Base-by-base conservation (phyloP, 1,140 invertebrate genomes). In the Saxidomus purpurata region DNA sequence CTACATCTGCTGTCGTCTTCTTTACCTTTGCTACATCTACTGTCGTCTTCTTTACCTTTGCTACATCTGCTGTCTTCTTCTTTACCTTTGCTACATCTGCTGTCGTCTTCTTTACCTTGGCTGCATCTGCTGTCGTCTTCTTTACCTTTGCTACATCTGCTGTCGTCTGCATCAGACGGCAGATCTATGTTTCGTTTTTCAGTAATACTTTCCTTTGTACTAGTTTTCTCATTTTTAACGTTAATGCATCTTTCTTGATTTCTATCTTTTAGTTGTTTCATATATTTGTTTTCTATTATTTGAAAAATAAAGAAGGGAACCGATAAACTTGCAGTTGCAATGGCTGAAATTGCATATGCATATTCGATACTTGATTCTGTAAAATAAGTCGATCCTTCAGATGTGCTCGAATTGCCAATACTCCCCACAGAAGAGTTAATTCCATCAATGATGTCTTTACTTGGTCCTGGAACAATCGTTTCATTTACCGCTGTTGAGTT, bases 321-420 rank as follows among this genome's bases (percentile, higher is more conserved):
- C 8, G 90, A 90, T 4, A 90, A 3, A 9, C 43, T 6, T 4
- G 74, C 67, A 1, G 76, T 49, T 40, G 91, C 86, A 17, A 88
- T 63, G 6, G 84, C 81, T 2, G 87, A 86, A 13, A 92, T 93
- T 2, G 89, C 67, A 43, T 92, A 92, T 0, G 90, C 67, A 52
- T 86, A 90, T 77, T 92, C 91, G 76, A 93, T 92, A 22, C 69
- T 59, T n/a, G 91, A 91, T 19, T 89, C 90, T 67, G 47, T 74
- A 3, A 91, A 31, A 17, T 40, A 74, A 38, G 19, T 31, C 19
- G 6, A 31, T 2, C 22, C 36, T n/a, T 38, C 4, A 28, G 38
- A 74, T 22, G 34, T 74, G 1, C 31, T 19, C 3, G 69, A 40
- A 38, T 47, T 40, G n/a, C n/a, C n/a, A 74, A 28, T 38, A 0